Base-by-base conservation (phyloP, 2,797 vertebrate genomes). In the Dryobates pubescens region DNA sequence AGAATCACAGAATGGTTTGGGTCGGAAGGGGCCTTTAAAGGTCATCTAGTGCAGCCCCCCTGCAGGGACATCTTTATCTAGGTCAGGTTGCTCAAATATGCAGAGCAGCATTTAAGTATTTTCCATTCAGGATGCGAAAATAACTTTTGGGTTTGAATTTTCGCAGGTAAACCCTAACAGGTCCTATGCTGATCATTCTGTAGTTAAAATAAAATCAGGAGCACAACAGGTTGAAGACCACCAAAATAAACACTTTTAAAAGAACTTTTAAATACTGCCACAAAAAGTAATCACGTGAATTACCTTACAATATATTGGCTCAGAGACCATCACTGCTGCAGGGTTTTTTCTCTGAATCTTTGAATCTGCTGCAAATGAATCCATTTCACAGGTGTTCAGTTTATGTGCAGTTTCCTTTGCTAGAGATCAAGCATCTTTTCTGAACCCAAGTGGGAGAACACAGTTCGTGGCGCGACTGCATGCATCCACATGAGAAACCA, bases 91-190 rank as follows among this genome's bases (percentile, higher is more conserved):
- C 38, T n/a, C 41, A n/a, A 38, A 43, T 45, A 3, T 0, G 4
- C 24, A 1, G 0, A 11, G 26, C 20, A 7, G 65, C 15, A 4
- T 7, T 15, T 8, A 36, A 2, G 11, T 73, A 0, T 17, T 73
- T n/a, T 18, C 26, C 10, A 16, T 3, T 13, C 27, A 3, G 13
- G 36, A 14, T 3, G 30, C 2, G 20, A 73, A 58, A 24, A 16
- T 10, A 24, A 8, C 9, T 45, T 54, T 22, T 3, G 62, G 24
- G 11, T 75, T 81, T 64, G 16, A 20, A 51, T 32, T 57, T 32
- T 41, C 3, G 0, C 0, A 3, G 3, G 18, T 30, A 22, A 70
- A 57, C 36, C 43, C 30, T 7, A 20, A 16, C 3, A 0, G 3
- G 1, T 9, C 57, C 61, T n/a, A 12, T 8, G 13, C 13, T 4